Evolutionary conservation across 2,797 vertebrate species (phyloP).

Genomic region (Galaxias olidus): DNA sequence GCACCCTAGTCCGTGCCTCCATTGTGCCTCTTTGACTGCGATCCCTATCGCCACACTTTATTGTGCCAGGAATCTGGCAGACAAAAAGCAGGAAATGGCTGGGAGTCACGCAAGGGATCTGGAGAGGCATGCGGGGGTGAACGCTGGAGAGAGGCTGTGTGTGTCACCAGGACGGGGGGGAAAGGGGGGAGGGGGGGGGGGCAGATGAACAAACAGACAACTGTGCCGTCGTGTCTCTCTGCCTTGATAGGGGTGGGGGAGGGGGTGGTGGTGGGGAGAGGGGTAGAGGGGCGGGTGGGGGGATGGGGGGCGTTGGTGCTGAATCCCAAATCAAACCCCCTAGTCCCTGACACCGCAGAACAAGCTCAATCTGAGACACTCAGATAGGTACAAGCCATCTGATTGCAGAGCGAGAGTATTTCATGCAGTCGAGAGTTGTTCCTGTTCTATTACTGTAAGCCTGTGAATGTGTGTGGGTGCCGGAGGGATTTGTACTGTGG

Average conservation of each 20-base stretch:
- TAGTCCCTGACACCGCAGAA: neutral
- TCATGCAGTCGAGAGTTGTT: too few species aligned
- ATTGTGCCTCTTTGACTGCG: conserved; percentile 72
- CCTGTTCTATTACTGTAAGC: too few species aligned
- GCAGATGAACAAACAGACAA: neutral
- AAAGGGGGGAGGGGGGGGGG: conserved; percentile 15
- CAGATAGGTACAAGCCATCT: neutral
- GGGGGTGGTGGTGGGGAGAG: neutral
- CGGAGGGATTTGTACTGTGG: too few species aligned
- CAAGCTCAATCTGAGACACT: neutral
- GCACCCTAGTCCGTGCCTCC: conserved; percentile 61
- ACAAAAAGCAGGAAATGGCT: conserved; percentile 81
- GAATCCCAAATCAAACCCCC: conserved; percentile 3
- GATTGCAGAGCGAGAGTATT: too few species aligned
- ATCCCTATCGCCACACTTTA: conserved; percentile 74
- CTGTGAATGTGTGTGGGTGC: neutral
- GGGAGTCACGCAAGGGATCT: conserved; percentile 78
- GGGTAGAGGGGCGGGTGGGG: too few species aligned
- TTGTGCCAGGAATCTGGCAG: conserved; percentile 74
- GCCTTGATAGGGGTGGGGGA: neutral
- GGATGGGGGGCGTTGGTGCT: neutral
- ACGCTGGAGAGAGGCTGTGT: conserved; percentile 37
- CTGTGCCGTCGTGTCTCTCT: too few species aligned
- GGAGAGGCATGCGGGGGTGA: conserved; percentile 62
- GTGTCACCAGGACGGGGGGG: conserved; percentile 43